Evolutionary conservation across 2,113 vertebrate genomes (phyloP).

Genomic region (Australoheros scitulus): DNA sequence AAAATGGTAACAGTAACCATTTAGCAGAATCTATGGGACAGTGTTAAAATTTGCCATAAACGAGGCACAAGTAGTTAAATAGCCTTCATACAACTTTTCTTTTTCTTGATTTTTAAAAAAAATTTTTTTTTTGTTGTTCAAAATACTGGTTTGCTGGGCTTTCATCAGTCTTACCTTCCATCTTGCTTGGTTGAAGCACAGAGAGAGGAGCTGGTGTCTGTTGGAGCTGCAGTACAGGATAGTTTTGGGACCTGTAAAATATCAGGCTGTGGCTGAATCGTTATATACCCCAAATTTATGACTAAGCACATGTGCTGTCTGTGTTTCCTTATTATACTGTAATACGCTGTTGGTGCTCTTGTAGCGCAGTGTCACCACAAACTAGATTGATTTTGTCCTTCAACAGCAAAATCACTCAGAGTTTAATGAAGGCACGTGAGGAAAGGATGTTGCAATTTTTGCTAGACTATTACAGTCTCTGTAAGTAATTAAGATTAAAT

Average conservation of each 20-base stretch:
- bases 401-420: background rate
- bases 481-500: background rate
- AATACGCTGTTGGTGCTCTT: background rate
- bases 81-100: background rate
- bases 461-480: no score
- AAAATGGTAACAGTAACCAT: background rate
- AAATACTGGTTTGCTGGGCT: background rate
- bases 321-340: background rate
- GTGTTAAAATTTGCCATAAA: background rate
- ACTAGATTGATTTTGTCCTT: background rate
- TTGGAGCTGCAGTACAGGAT: background rate
- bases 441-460: background rate
- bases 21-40: background rate
- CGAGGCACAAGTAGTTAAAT: accelerated
- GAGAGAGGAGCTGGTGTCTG: background rate
- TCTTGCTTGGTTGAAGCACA: background rate
- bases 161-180: background rate
- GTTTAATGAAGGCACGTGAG: background rate
- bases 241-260: background rate
- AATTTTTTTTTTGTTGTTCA: background rate
- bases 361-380: background rate
- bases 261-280: background rate
- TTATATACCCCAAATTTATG: background rate
- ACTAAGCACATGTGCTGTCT: background rate
- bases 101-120: background rate